Conservation (phyloP, 2,797 vertebrate genomes). For the Enteromius afrohamiltoni region DNA sequence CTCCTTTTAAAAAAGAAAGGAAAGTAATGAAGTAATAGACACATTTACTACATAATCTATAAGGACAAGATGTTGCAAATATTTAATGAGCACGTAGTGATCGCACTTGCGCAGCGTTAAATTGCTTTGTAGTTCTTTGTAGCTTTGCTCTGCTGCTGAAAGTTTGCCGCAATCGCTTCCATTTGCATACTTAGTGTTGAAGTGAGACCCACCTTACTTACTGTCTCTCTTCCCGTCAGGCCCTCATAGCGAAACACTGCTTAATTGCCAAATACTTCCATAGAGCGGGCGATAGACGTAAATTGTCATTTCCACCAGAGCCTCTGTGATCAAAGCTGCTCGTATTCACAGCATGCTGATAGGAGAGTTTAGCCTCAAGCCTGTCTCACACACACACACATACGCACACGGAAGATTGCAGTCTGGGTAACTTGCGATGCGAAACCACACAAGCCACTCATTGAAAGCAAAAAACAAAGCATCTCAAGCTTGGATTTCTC, state of each 20-base stretch:
- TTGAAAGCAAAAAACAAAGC: conserved; percentile 32
- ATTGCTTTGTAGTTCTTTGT: conserved; percentile 21
- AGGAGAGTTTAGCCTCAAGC: conserved; percentile 68
- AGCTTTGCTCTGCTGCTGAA: not conserved
- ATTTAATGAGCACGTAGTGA: conserved; percentile 25
- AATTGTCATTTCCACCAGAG: conserved; percentile 76
- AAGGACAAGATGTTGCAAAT: conserved; percentile 25
- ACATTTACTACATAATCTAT: conserved; percentile 14
- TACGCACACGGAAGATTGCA: conserved; percentile 16
- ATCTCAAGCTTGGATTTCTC: conserved; percentile 19
- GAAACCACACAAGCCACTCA: conserved; percentile 31
- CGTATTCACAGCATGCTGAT: conserved; percentile 69
- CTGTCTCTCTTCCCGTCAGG: conserved; percentile 63
- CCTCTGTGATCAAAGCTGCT: conserved; percentile 76
- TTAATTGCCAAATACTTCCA: conserved; percentile 75
- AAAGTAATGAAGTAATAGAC: not conserved
- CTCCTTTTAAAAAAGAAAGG: not conserved
- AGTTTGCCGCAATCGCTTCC: conserved; percentile 15
- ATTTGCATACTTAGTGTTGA: conserved; percentile 65
- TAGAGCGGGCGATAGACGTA: conserved; percentile 70
- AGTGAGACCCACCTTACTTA: conserved; percentile 70
- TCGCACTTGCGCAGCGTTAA: not conserved
- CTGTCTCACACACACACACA: conserved; percentile 58
- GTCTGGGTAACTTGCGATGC: conserved; percentile 14
- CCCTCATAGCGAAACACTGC: conserved; percentile 66